Evolutionary conservation across 2,888 invertebrate species (phyloP).

Genomic region (Idaea aversata): DNA sequence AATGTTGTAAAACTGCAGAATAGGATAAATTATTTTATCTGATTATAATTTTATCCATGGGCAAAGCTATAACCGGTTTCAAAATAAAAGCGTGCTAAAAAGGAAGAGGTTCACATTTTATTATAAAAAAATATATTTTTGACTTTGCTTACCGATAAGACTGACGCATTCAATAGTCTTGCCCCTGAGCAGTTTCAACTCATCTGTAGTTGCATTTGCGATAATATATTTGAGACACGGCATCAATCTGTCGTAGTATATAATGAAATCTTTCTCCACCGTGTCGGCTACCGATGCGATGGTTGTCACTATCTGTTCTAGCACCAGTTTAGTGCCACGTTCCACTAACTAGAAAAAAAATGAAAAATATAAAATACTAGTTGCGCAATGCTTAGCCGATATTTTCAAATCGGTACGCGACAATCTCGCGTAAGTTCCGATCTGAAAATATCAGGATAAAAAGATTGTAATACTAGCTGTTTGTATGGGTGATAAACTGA

Average conservation of each 20-base stretch:
- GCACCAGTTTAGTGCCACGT: slow-evolving; percentile 95
- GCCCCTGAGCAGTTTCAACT: slow-evolving; percentile 94
- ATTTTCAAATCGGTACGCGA: not conserved
- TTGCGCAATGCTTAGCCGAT: not conserved
- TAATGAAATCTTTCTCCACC: slow-evolving; percentile 96
- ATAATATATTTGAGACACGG: slow-evolving; percentile 98
- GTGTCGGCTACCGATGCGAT: slow-evolving; percentile 99
- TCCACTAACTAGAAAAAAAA: slow-evolving; percentile 84
- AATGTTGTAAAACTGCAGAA: too few relatives aligned
- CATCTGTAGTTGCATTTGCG: slow-evolving; percentile 93
- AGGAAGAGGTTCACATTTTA: too few relatives aligned
- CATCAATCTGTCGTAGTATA: slow-evolving; percentile 95
- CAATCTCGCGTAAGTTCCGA: not conserved
- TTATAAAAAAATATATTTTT: not conserved
- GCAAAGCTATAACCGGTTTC: too few relatives aligned
- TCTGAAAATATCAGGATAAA: too few relatives aligned
- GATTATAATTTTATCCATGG: too few relatives aligned
- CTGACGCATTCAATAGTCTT: slow-evolving; percentile 99
- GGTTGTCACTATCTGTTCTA: slow-evolving; percentile 99
- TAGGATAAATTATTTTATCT: too few relatives aligned
- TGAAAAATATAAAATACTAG: not conserved
- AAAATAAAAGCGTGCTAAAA: too few relatives aligned
- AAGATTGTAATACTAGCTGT: too few relatives aligned
- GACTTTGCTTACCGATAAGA: slow-evolving; percentile 88
- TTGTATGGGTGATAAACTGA: too few relatives aligned